A percentile compares a stretch with the other conserved stretches of the same genome.
Conservation (phyloP, 64 coral and sea anemone species). For the Catalaphyllia jardinei region DNA sequence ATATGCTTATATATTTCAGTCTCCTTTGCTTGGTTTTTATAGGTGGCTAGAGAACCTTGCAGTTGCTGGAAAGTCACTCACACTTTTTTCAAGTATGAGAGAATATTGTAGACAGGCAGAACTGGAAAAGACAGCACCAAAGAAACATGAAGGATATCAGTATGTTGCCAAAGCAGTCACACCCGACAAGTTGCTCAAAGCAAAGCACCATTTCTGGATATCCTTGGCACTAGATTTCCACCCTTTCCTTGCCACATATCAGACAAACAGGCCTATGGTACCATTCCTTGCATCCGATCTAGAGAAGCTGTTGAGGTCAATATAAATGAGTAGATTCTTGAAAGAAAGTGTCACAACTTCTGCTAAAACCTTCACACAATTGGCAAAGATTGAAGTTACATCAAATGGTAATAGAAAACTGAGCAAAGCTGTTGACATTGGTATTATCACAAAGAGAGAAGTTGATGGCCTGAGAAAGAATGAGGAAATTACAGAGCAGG, state of each 20-base stretch:
- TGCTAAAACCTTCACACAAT: conserved; percentile 47
- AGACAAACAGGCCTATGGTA: conserved; percentile 40
- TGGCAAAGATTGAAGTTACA: conserved; percentile 70
- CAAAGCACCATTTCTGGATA: conserved; percentile 87
- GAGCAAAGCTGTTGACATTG: conserved; percentile 68
- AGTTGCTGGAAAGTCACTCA: conserved; percentile 74
- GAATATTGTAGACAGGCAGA: conserved; percentile 73
- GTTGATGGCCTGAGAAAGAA: conserved; percentile 21
- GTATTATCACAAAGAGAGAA: conserved; percentile 66
- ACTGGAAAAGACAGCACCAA: conserved; percentile 71
- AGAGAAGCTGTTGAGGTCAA: conserved; percentile 44
- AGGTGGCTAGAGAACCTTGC: conserved; percentile 88
- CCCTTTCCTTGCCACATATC: conserved; percentile 61
- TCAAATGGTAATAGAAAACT: conserved; percentile 48
- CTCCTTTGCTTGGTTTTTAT: neutral
- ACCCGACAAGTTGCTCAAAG: conserved; percentile 74
- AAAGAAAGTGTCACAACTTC: conserved; percentile 45
- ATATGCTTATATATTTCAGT: neutral
- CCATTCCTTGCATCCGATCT: conserved; percentile 75
- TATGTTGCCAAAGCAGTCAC: conserved; percentile 60
- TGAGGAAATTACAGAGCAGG: conserved; percentile 10
- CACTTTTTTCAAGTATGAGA: conserved; percentile 58
- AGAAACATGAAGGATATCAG: conserved; percentile 77
- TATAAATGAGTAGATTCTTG: conserved; percentile 69
- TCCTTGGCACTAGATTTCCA: conserved; percentile 72